Base-by-base conservation (phyloP, 1,140 invertebrate species). In the Tetramorium alpestre region DNA sequence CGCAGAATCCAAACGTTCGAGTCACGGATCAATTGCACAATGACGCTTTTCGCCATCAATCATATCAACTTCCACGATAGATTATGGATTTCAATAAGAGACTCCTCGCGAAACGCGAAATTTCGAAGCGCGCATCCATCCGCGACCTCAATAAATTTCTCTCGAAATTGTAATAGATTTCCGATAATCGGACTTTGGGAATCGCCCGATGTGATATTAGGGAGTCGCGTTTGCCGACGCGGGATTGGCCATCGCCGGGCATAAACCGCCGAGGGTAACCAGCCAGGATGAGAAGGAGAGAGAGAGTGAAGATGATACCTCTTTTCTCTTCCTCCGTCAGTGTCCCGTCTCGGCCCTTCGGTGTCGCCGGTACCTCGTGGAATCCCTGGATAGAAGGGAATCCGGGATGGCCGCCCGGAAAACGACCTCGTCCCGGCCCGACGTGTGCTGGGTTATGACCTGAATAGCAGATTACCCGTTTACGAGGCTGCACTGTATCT, bases 391-490 rank as follows among this genome's bases (percentile, higher is more conserved):
- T 77, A 90, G 89, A 86, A 85, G 87, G 82, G 91, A 93, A 93
- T 93, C 86, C 65, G 84, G 89, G 90, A 91, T 92, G 89, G 90
- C 88, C 88, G 89, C 86, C 90, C 70, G 86, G 89, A 92, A 92
- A 93, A 93, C 90, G 90, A 90, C 86, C 80, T 84, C 90, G 87
- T 88, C 86, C 90, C 87, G 86, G 84, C 47, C 58, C 82, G 60
- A 88, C 70, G 67, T 86, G 86, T 89, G 86, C 87, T 89, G 76
- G 89, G 90, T 93, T 94, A 93, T 93, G 92, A 92, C 92, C 92
- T 91, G 93, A 93, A 94, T 94, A 93, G 91, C 90, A 93, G 90
- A 94, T 94, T 92, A 93, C 88, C 87, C 92, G 90, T 93, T 94
- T 92, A 93, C 86, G 90, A 92, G 89, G 54, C 78, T 82, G 87